Evolutionary conservation across 2,797 vertebrate genomes (phyloP), one percentile per base, ranked within the genome.

Genomic region (Tenualosa ilisha): DNA sequence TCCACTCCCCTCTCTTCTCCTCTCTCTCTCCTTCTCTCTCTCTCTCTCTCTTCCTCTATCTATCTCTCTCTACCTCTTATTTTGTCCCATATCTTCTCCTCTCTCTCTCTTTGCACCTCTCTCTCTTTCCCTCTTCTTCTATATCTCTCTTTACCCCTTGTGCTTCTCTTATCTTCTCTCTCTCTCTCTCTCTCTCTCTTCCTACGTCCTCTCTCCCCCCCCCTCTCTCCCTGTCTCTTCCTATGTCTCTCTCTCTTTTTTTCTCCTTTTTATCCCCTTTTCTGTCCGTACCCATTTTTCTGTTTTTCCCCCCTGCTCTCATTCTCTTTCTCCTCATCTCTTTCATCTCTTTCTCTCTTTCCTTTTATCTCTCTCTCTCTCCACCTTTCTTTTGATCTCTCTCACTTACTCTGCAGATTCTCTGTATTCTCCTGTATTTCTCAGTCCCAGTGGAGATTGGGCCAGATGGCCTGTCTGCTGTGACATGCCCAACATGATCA

Each of bases 1-100:
- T 89, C 89, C 86, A 81, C 83, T 81, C 85, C n/a, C 54, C 22
- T 11, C n/a, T 83, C 84, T 24, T 17, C 13, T 50, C 46, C 61
- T 63, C 24, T 43, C 49, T 50, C 11, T 56, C 81, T 63, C 20
- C 86, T 84, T 84, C 85, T 82, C 65, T 49, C 86, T 59, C 81
- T 83, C 37, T 50, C 40, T 61, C 75, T 83, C 26, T 82, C 68
- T 40, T 49, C 81, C 81, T 83, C 37, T 50, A 31, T 61, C 75
- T 83, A n/a, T 82, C 68, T 89, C 89, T 88, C 86, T 88, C 51
- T 53, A 37, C 68, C 68, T 75, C 24, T 75, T 3, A 6, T 50
- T 31, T 24, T 22, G 3, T 31, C 63, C 86, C 89, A 50, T 61
- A n/a, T 81, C 63, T 65, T 13, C 24, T 24, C 22, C 24, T 26